These are phyloP conservation scores for Zaprionus nigranus DNA, from an alignment of 1,140 invertebrate species.

Conservation along the genomic window DNA sequence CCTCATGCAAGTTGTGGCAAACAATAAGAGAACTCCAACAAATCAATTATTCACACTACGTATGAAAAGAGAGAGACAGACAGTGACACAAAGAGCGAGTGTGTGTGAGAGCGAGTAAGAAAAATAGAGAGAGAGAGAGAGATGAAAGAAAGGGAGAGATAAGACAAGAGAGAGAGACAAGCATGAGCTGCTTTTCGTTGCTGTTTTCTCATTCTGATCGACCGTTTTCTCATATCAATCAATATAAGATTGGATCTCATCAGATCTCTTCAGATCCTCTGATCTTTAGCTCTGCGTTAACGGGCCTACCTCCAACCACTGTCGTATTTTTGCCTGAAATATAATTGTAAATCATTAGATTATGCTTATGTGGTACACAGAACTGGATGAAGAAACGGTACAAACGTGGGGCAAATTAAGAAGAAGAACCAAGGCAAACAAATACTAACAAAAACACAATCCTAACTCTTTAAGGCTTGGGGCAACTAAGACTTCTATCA, in stretches of 20 bases:
- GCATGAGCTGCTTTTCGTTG: conserved; percentile 25
- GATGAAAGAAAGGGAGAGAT: conserved; percentile 29
- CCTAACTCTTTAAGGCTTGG: too few relatives aligned
- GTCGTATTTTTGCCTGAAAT: conserved; percentile 89
- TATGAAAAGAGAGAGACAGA: conserved; percentile 28
- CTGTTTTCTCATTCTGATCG: conserved; percentile 2
- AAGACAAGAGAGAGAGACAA: conserved; percentile 28
- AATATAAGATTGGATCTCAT: background rate
- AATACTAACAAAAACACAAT: background rate
- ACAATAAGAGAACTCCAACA: conserved; percentile 32
- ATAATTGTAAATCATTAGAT: conserved; percentile 82
- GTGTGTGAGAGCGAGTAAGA: background rate
- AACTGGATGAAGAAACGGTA: background rate
- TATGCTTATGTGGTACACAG: conserved; percentile 9
- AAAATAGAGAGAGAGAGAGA: conserved; percentile 30
- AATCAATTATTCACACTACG: conserved; percentile 31
- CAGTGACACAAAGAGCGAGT: background rate
- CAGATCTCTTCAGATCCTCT: conserved; percentile 1
- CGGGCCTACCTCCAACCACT: conserved; percentile 89
- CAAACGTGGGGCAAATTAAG: background rate
- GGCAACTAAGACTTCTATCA: background rate
- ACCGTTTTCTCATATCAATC: conserved; percentile 10
- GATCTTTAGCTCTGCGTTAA: conserved; percentile 34
- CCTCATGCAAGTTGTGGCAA: conserved; percentile 39
- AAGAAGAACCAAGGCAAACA: background rate